Base-by-base conservation (phyloP, 35 echinoderm and acorn worm genomes). In the Lytechinus variegatus region DNA sequence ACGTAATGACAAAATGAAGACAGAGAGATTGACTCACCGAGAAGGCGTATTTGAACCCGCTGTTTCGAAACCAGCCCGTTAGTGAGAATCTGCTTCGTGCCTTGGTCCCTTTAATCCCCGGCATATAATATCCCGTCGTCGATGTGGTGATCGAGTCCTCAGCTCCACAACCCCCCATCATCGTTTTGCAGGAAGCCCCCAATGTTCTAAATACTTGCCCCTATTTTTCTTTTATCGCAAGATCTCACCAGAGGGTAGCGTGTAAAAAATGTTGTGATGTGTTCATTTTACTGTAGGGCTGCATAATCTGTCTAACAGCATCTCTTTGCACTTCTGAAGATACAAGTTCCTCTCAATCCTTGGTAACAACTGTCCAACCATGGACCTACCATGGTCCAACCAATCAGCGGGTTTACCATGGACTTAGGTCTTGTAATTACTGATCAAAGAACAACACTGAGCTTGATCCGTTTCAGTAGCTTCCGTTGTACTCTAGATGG, bases 41-140 rank as follows among this genome's bases (percentile, higher is more conserved):
- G 53, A 93, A 93, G 91, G 53, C 13, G 53, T 93, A 93, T 56
- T 93, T 93, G n/a, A 56, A 56, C 53, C 91, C 91, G 91, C 54
- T 56, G 54, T 93, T 93, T 93, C 91, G 52, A 27, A 93, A 53
- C 91, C 91, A 93, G 91, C 91, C n/a, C 21, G 53, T 10, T 16
- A 56, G 10, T 21, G 91, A 93, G 54, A 54, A 93, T 53, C 61
- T 71, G 61, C 61, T 71, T 13, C 61, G 61, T 13, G 14, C 1
- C 61, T 71, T 71, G 61, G 16, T 71, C 12, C 14, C 61, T 71
- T 71, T 71, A 71, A 21, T 71, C 61, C 61, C 21, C 61, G 61
- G 24, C 16, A 71, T 19, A 71, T 71, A 19, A 5, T 71, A 71
- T 71, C 61, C 61, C 61, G 61, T 71, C 4, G 61, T 71, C 61